Percentiles rank a stretch among this genome's conserved stretches.
These are phyloP conservation scores for Cephalopholis sonnerati DNA, from an alignment of 2,113 vertebrate genomes.

Conservation along the genomic window DNA sequence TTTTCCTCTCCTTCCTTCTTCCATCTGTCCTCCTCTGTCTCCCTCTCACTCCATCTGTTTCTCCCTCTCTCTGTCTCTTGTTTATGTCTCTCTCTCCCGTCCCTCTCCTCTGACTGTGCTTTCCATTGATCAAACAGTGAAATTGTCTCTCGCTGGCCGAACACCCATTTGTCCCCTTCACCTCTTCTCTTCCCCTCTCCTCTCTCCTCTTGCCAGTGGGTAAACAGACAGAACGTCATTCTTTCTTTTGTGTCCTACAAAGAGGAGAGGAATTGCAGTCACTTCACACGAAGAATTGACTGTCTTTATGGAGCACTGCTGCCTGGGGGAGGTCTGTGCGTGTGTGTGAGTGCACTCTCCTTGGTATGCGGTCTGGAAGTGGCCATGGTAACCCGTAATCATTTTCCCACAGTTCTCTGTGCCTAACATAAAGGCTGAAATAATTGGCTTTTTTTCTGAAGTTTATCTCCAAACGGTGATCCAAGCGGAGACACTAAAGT, in stretches of 20 bases:
- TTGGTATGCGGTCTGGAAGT: slow-evolving; percentile 51
- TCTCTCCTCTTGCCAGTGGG: slow-evolving; percentile 29
- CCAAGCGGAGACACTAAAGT: slow-evolving; percentile 41
- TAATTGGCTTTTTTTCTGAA: slow-evolving; percentile 66
- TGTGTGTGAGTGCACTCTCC: slow-evolving; percentile 42
- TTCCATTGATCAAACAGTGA: slow-evolving; percentile 48
- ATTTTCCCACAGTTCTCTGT: slow-evolving; percentile 73
- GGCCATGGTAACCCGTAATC: slow-evolving; percentile 77
- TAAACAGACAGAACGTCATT: slow-evolving; percentile 66
- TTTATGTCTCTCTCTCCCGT: slow-evolving; percentile 24
- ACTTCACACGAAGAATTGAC: slow-evolving; percentile 69
- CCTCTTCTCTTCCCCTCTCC: slow-evolving; percentile 27
- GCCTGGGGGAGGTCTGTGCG: slow-evolving; percentile 47
- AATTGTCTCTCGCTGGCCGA: slow-evolving; percentile 37
- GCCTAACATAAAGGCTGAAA: slow-evolving; percentile 58
- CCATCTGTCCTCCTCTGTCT: not conserved
- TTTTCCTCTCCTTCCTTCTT: not conserved
- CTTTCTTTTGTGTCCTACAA: slow-evolving; percentile 64
- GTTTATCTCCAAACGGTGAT: slow-evolving; percentile 54
- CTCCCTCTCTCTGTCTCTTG: slow-evolving; percentile 2
- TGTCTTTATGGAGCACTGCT: slow-evolving; percentile 69
- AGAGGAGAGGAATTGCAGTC: slow-evolving; percentile 69
- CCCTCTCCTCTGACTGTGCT: slow-evolving; percentile 39
- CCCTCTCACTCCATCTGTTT: not conserved
- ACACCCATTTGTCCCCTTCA: slow-evolving; percentile 57